Conservation (phyloP, 2,113 vertebrate species). For the Clupea harengus region DNA sequence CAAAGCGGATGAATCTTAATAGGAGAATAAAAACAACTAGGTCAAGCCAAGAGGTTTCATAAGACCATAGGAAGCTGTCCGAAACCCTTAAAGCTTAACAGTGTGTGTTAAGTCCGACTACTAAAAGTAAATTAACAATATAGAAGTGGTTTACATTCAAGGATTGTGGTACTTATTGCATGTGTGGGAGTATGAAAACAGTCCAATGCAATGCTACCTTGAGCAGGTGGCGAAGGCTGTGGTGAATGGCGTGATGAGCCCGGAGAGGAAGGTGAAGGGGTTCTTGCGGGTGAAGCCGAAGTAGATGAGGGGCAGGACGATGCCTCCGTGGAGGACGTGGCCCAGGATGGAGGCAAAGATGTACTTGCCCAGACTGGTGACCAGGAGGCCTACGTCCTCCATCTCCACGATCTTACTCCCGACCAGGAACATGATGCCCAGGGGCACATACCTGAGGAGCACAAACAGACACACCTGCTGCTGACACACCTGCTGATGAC, state of each 20-base stretch:
- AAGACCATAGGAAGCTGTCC: neutral
- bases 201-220: slow-evolving; percentile 71
- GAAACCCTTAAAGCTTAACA: neutral
- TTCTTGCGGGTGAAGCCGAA: slow-evolving; percentile 89
- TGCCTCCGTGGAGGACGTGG: slow-evolving; percentile 91
- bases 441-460: slow-evolving; percentile 86
- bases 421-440: slow-evolving; percentile 96
- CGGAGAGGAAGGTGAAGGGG: slow-evolving; percentile 89
- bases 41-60: neutral
- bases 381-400: slow-evolving; percentile 86
- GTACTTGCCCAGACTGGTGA: slow-evolving; percentile 95
- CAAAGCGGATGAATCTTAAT: neutral
- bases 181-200: neutral
- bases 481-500: neutral
- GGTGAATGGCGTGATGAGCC: slow-evolving; percentile 89
- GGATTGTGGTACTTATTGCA: neutral
- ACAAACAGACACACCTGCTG: neutral
- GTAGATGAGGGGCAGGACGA: slow-evolving; percentile 93
- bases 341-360: slow-evolving; percentile 94
- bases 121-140: neutral
- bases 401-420: slow-evolving; percentile 99
- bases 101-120: neutral
- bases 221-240: slow-evolving; percentile 97
- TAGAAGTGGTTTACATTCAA: neutral
- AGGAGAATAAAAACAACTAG: neutral